Conservation (phyloP, 2,888 invertebrate species). For the Ichneumoninae sp. region DNA sequence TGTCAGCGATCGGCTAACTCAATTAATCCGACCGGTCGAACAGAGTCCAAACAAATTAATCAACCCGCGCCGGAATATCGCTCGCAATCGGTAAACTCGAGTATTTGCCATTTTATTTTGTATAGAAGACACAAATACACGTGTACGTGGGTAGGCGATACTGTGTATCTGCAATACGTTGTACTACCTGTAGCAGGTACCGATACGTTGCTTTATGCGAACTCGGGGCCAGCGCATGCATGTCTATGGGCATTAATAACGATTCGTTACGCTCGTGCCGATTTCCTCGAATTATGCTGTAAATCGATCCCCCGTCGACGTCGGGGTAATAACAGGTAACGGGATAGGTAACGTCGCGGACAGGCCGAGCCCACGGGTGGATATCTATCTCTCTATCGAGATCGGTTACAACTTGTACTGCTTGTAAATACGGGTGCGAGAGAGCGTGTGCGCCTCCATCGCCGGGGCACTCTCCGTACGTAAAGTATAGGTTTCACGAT, state of each 20-base stretch:
- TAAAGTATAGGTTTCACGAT: slow-evolving; percentile 58
- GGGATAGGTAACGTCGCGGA: slow-evolving; percentile 55
- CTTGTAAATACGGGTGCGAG: slow-evolving; percentile 64
- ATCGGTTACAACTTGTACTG: slow-evolving; percentile 65
- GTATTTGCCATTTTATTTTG: slow-evolving; percentile 36
- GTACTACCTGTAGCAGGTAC: slow-evolving; percentile 26
- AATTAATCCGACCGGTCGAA: slow-evolving; percentile 62
- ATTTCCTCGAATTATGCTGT: slow-evolving; percentile 70
- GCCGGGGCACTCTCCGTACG: slow-evolving; percentile 24
- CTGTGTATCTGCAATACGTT: slow-evolving; percentile 9
- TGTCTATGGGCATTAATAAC: slow-evolving; percentile 64
- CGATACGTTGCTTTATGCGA: slow-evolving; percentile 23
- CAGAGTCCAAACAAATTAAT: slow-evolving; percentile 64
- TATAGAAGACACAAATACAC: not conserved
- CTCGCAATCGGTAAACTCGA: slow-evolving; percentile 46
- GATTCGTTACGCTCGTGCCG: slow-evolving; percentile 68
- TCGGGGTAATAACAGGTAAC: slow-evolving; percentile 68
- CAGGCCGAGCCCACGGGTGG: slow-evolving; percentile 53
- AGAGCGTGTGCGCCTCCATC: slow-evolving; percentile 13
- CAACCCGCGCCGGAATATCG: slow-evolving; percentile 42
- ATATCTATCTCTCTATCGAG: slow-evolving; percentile 65
- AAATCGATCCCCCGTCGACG: slow-evolving; percentile 63
- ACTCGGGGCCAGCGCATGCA: slow-evolving; percentile 30
- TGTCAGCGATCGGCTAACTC: slow-evolving; percentile 64
- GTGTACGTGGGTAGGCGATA: slow-evolving; percentile 11